Evolutionary conservation across 2,888 invertebrate genomes (phyloP).

Genomic region (Lepidochitona cinerea): DNA sequence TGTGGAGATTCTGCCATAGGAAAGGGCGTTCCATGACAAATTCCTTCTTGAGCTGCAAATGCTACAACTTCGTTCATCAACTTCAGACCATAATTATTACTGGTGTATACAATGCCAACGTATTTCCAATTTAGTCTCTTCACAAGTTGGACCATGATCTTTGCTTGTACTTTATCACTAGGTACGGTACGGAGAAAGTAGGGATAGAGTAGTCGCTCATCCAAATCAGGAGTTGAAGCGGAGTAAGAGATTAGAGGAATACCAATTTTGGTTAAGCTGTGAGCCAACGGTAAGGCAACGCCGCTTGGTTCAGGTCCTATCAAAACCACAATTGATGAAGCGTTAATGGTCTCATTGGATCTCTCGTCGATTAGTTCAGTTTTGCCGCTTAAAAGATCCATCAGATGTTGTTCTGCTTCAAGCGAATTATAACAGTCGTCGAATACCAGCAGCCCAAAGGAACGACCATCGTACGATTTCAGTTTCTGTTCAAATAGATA

Average conservation of each 20-base stretch:
- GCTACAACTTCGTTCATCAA: constrained; percentile 45
- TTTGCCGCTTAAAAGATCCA: constrained; percentile 34
- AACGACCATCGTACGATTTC: constrained; percentile 27
- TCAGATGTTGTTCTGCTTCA: not conserved
- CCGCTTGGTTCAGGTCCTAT: constrained; percentile 73
- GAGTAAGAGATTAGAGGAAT: constrained; percentile 56
- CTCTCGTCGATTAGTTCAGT: constrained; percentile 27
- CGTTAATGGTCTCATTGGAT: constrained; percentile 26
- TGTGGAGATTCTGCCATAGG: constrained; percentile 35
- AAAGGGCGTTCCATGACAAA: constrained; percentile 50
- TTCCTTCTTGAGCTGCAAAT: constrained; percentile 36
- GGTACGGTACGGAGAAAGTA: constrained; percentile 64
- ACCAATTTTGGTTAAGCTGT: constrained; percentile 45
- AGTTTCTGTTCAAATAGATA: constrained; percentile 19
- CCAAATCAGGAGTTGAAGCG: constrained; percentile 56
- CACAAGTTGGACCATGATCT: constrained; percentile 51
- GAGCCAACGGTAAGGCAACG: constrained; percentile 48
- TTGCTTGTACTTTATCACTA: constrained; percentile 58
- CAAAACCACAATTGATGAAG: constrained; percentile 69
- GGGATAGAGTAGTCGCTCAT: constrained; percentile 54
- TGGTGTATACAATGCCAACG: constrained; percentile 54
- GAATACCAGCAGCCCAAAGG: constrained; percentile 56
- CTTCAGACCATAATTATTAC: constrained; percentile 61
- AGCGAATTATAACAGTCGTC: constrained; percentile 60
- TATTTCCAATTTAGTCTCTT: constrained; percentile 53